These are phyloP conservation scores for Premnoplex brunnescens DNA, from an alignment of 2,797 vertebrate genomes.

Conservation along the genomic window DNA sequence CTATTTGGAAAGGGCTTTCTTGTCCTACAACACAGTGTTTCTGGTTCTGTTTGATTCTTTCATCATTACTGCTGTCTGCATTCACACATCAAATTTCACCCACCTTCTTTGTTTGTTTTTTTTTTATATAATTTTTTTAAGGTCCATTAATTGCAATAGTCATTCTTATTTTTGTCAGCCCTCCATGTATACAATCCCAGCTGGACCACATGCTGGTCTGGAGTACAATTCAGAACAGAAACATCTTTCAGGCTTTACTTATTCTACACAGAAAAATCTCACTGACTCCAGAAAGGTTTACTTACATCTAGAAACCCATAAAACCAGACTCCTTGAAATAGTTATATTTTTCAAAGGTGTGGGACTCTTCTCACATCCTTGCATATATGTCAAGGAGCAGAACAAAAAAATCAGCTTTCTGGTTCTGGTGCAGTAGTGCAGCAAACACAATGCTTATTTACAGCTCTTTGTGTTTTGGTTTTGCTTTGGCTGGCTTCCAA, in stretches of 20 bases:
- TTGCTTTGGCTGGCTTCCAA: not conserved
- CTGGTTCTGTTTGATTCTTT: not conserved
- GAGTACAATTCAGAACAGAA: not conserved
- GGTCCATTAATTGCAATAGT: not conserved
- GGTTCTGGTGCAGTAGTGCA: not conserved
- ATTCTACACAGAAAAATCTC: not conserved
- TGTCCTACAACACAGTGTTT: not conserved
- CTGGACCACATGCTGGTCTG: not conserved
- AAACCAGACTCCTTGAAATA: not conserved
- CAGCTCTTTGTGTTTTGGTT: constrained; percentile 19
- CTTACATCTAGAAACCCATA: not conserved
- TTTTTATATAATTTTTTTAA: not conserved
- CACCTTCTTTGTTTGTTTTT: not conserved
- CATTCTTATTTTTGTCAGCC: not conserved
- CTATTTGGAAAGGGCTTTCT: not conserved
- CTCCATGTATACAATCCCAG: not conserved
- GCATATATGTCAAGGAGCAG: not conserved
- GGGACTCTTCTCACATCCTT: not conserved
- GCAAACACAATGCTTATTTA: not conserved
- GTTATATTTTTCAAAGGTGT: not conserved
- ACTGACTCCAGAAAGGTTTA: not conserved
- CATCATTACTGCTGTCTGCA: not conserved
- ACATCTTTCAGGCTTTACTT: not conserved
- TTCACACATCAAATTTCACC: not conserved
- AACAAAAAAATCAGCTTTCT: not conserved